Evolutionary conservation across 2,888 invertebrate genomes (phyloP), one percentile per base, ranked within the genome.

Genomic region (Dolichopus griseipennis): DNA sequence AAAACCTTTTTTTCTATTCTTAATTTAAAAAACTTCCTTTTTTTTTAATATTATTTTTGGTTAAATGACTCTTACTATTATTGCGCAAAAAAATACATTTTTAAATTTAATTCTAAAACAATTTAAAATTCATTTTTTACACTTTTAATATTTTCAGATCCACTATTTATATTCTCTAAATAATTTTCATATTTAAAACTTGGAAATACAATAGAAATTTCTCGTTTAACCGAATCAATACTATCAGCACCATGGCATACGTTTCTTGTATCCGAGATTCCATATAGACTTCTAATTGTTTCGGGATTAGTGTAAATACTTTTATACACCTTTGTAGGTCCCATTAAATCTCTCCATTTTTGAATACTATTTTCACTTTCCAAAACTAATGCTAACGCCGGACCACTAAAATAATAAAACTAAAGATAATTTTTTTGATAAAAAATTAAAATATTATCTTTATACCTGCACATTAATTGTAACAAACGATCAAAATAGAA

Each of bases 221-320:
- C 96, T 69, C 86, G 84, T 72, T 82, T 80, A 0, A 90, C 93
- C 8, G 93, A 90, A 75, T 86, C 84, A 64, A 82, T 68, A 68
- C 78, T 84, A 89, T 94, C 95, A 77, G 97, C 95, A 20, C 97
- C 97, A 83, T 97, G 97, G 12, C 91, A 90, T 2, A 92, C 94
- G 84, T 97, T 97, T 75, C 97, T 86, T 0, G 97, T 97, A 78
- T 97, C 97, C 0, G 96, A 93, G 21, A 97, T 83, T 0, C 97
- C 97, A 83, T 90, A 94, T 76, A 85, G 83, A 2, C 93, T 93
- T 74, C 97, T 84, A 71, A 97, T 87, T 67, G 90, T 87, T 67
- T 89, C 79, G 0, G 95, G 95, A 68, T 89, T 86, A 68, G 87
- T 86, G 76, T 88, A 91, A 70, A 93, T 89, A 0, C 93, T 89